Percentiles rank a stretch among this genome's conserved stretches.
These are phyloP conservation scores for Cheilosia vernalis DNA, from an alignment of 2,888 invertebrate species.

Conservation along the genomic window DNA sequence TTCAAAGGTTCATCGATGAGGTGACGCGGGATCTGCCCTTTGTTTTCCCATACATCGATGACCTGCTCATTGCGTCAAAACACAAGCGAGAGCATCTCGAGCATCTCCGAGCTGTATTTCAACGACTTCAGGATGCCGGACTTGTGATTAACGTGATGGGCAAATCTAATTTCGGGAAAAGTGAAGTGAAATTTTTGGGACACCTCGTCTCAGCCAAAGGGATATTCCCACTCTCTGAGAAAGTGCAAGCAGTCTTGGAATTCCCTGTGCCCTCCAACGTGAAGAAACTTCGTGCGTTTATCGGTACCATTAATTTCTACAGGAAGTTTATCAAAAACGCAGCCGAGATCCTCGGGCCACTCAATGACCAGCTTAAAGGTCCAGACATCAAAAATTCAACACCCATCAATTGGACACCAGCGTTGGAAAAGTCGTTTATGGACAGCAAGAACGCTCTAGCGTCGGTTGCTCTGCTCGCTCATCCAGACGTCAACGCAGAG, in stretches of 20 bases:
- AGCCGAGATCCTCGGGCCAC: not conserved
- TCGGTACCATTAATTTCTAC: too few species aligned
- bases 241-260: too few species aligned
- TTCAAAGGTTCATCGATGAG: constrained; percentile 79
- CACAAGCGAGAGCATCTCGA: constrained; percentile 72
- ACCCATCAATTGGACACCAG: not conserved
- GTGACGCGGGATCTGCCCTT: constrained; percentile 64
- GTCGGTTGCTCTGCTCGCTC: not conserved
- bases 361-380: constrained; percentile 7
- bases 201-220: too few species aligned
- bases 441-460: not conserved
- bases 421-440: too few species aligned
- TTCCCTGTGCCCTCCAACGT: too few species aligned
- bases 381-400: constrained; percentile 8
- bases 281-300: too few species aligned
- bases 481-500: constrained; percentile 27
- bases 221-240: too few species aligned
- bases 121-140: constrained; percentile 69
- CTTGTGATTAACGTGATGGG: constrained; percentile 70
- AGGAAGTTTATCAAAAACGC: not conserved
- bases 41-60: too few species aligned
- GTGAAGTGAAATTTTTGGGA: too few species aligned
- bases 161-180: too few species aligned
- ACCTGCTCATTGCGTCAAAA: not conserved
- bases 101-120: constrained; percentile 71